Percentiles rank a stretch among this genome's conserved stretches.
These are phyloP conservation scores for Planococcus citri DNA, from an alignment of 1,140 invertebrate species.

Conservation along the genomic window DNA sequence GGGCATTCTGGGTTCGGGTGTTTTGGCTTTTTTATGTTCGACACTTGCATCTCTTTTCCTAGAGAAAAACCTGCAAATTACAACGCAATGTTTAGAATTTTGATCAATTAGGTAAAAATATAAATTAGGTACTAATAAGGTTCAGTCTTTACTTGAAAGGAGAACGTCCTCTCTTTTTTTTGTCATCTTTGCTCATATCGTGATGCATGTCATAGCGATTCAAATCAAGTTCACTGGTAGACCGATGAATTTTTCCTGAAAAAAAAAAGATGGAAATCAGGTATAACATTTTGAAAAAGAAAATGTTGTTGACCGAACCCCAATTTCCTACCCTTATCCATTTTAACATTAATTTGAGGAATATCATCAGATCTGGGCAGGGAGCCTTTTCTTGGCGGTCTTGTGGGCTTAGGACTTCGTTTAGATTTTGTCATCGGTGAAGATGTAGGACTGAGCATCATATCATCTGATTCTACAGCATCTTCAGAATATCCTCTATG, in stretches of 20 bases:
- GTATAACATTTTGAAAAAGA: background rate
- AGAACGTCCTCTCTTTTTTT: conserved; percentile 74
- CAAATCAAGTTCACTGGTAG: conserved; percentile 59
- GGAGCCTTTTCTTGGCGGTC: conserved; percentile 62
- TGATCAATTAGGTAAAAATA: conserved; percentile 6
- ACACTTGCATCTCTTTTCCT: conserved; percentile 53
- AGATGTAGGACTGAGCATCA: conserved; percentile 35
- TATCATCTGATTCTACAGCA: conserved; percentile 55
- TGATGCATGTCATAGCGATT: conserved; percentile 41
- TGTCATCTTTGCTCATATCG: conserved; percentile 45
- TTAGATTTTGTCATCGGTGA: conserved; percentile 32
- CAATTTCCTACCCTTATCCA: conserved; percentile 27
- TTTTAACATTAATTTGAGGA: conserved; percentile 27
- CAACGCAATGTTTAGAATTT: background rate
- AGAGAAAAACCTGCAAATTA: conserved; percentile 56
- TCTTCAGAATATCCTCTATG: conserved; percentile 74
- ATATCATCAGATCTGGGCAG: conserved; percentile 42
- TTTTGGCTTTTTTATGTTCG: conserved; percentile 54
- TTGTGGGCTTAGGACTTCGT: conserved; percentile 45
- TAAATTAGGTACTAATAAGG: background rate
- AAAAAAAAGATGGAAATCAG: background rate
- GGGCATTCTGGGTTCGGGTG: conserved; percentile 46
- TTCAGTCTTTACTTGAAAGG: conserved; percentile 59
- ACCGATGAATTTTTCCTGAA: conserved; percentile 48
- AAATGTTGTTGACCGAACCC: no score